Base-by-base conservation (phyloP, 2,888 invertebrate genomes). In the Ceramica pisi region DNA sequence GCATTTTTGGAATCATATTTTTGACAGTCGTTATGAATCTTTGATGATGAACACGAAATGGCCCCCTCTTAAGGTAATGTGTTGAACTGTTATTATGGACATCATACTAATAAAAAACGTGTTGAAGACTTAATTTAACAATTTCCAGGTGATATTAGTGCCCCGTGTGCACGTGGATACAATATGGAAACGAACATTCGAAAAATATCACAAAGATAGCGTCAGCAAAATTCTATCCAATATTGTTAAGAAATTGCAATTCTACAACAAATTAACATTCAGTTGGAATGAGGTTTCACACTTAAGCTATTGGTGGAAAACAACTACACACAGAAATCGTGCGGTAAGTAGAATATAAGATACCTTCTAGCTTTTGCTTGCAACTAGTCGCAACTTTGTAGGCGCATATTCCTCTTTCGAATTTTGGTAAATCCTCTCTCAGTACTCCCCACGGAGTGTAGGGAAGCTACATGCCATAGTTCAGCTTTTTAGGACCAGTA, bases 221-320 rank as follows among this genome's bases (percentile, higher is more conserved):
- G 95, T 92, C 4, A 83, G 85, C 51, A 92, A 88, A 72, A 95
- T 95, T 57, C 76, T 95, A 69, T 90, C 92, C 1, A 95, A 94
- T 76, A 73, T 94, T 2, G 91, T 95, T 2, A 95, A 95, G 75
- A 95, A 95, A 68, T 80, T 95, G n/a, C 92, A 93, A 57, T 95
- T 92, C 72, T 95, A 95, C 76, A 76, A 80, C 12, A 92, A 93
- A 66, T 83, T 95, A 21, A 95, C 94, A 6, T 95, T 95, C 73
- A 91, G 90, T 46, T 95, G 95, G 95, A 93, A 95, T 75, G 95
- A 95, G 81, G 90, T 95, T 16, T 94, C 95, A 7, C 95, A 95
- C 85, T 86, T 95, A 62, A 94, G 94, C 71, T 81, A 88, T 14
- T 95, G 95, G 95, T 95, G 95, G 95, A 91, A 89, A 80, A 86